Evolutionary conservation across 2,888 invertebrate genomes (phyloP), one percentile per base, ranked within the genome.

Genomic region (Eugnorisma glareosa): DNA sequence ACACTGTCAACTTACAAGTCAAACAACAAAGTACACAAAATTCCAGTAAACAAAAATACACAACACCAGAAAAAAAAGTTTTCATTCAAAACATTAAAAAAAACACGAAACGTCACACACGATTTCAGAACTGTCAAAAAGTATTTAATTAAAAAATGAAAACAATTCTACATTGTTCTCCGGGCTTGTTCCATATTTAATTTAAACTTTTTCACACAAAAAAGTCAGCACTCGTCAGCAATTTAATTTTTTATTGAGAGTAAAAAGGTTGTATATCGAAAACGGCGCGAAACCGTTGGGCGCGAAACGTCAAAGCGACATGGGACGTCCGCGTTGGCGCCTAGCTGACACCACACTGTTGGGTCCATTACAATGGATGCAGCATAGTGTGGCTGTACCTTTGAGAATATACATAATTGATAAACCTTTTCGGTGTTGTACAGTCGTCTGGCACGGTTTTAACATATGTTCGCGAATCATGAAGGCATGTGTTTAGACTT

Each of bases 341-440:
- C 87, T 75, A 81, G 90, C 89, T 92, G 89, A 90, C 91, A 91
- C 90, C 89, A 88, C 75, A 93, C 93, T 93, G 89, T 84, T 79
- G 86, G 82, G 85, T 71, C 69, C 79, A 81, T 82, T 80, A 86
- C 86, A 86, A 84, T 86, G 82, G 81, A 77, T 83, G 85, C 88
- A 85, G 83, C 72, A 68, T 70, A 54, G 68, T 69, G 66, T 74
- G 43, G 81, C 78, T 64, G 63, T 81, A 84, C 81, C 84, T 84
- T 81, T 61, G 66, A 79, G 82, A 66, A 66, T 79, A 61, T 48
- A 71, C 57, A 64, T 72, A 73, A 79, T 75, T 77, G 73, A 84
- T 79, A 81, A 78, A 75, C 48, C 64, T 75, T 61, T 43, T 66
- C n/a, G 15, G 48, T 74, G 57, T 66, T 64, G 59, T 67, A 28